Evolutionary conservation across 2,113 vertebrate species (phyloP), one percentile per base, ranked within the genome.

Genomic region (Entelurus aequoreus): DNA sequence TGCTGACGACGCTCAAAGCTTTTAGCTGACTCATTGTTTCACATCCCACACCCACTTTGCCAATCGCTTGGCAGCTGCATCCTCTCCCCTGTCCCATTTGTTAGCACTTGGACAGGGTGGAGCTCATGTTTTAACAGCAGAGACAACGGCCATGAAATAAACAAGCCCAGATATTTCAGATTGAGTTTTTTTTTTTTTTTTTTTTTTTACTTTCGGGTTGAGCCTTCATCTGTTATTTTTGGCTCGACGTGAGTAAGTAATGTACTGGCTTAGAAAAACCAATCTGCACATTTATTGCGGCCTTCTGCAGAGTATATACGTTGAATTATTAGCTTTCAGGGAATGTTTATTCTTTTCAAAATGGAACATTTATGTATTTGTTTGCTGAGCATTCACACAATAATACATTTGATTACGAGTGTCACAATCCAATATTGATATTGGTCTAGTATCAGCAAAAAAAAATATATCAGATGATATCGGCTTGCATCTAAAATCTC

Each of bases 1-100:
- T 65, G 28, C 88, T 88, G 88, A 86, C 84, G 40, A 79, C 46
- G 80, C 81, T 84, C 70, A 62, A 85, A 78, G 67, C 74, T 79
- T 82, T 81, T 72, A 82, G 87, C 84, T 88, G 87, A 88, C 81
- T 86, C 82, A 63, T 77, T 74, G 81, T 78, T 87, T 86, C 78
- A 82, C 77, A 65, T 76, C 67, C 28, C 66, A 68, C 69, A 65
- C 61, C 61, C 52, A 50, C 68, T 63, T 71, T 69, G 74, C 81
- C 77, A 72, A 80, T 77, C 66, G 4, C 63, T 77, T 80, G 82
- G 73, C 78, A 74, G 71, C 87, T 83, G 80, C 68, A 79, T 82
- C 71, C 74, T 71, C 74, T 75, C 67, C 6, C 51, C 57, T 59
- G 58, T 59, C 56, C 35, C 11, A 53, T 77, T 68, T 84, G 73